These are phyloP conservation scores for Ypsolopha sequella DNA, from an alignment of 2,888 invertebrate genomes.

Conservation along the genomic window DNA sequence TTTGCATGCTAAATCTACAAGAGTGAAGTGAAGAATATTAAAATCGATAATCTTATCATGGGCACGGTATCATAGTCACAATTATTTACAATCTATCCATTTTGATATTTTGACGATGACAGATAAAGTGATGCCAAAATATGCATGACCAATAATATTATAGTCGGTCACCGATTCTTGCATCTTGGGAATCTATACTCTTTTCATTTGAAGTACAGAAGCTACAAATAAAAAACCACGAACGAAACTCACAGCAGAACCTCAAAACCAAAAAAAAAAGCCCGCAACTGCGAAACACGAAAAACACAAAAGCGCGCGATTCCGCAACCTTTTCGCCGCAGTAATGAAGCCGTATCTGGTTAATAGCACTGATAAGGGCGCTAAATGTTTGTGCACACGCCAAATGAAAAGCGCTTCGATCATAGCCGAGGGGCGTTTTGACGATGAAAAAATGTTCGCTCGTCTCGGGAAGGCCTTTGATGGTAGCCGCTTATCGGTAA, in stretches of 20 bases:
- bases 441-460: conserved; percentile 37
- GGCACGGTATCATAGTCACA: too few relatives aligned
- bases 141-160: too few relatives aligned
- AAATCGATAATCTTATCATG: too few relatives aligned
- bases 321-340: conserved; percentile 27
- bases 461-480: conserved; percentile 18
- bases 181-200: too few relatives aligned
- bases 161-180: too few relatives aligned
- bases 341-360: conserved; percentile 67
- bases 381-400: conserved; percentile 69
- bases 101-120: too few relatives aligned
- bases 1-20: too few relatives aligned
- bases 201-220: too few relatives aligned
- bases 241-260: conserved; percentile 3
- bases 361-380: conserved; percentile 65
- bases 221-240: neutral
- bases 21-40: too few relatives aligned
- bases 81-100: too few relatives aligned
- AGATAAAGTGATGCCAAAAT: too few relatives aligned
- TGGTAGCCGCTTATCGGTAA: conserved; percentile 40
- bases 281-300: conserved; percentile 17
- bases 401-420: conserved; percentile 66
- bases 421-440: conserved; percentile 52
- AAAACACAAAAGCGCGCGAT: conserved; percentile 25
- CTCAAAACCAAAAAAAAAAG: conserved; percentile 14